phyloP scores from a whole-genome alignment of 2,888 invertebrate species.

The Cantharis lateralis region DNA sequence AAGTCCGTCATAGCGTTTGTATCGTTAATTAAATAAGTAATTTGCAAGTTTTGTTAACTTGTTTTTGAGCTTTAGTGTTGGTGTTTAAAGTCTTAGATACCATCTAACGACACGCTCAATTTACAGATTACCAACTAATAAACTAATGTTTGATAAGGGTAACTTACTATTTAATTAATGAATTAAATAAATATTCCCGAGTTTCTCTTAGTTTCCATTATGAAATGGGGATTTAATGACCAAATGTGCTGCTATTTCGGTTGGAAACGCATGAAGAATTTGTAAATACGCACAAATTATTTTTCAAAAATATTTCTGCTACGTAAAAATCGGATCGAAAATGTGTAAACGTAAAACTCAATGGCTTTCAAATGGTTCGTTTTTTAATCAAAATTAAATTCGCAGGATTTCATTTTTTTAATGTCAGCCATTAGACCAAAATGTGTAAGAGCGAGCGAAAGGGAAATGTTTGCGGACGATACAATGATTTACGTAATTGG shows the following conservation, averaged over 20 bases:
- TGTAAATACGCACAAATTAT: too few relatives aligned
- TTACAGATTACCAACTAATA: background rate
- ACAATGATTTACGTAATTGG: too few relatives aligned
- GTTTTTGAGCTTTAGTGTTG: background rate
- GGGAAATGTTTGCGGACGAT: too few relatives aligned
- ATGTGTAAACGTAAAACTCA: too few relatives aligned
- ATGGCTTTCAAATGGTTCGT: too few relatives aligned
- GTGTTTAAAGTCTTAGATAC: background rate
- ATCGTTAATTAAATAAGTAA: constrained; percentile 1
- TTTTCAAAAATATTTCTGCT: background rate
- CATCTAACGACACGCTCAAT: background rate
- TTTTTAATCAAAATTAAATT: too few relatives aligned
- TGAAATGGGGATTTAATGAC: background rate
- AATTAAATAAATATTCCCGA: background rate
- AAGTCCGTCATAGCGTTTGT: background rate
- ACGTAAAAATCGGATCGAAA: too few relatives aligned
- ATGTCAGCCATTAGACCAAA: too few relatives aligned
- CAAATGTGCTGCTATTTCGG: background rate
- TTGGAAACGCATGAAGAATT: background rate
- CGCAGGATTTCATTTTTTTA: too few relatives aligned
- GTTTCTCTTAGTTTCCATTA: background rate
- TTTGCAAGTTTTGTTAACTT: background rate
- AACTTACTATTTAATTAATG: background rate
- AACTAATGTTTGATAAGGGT: background rate
- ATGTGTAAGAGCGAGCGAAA: too few relatives aligned